These are phyloP conservation scores for Dicyrtomina minuta DNA, from an alignment of 2,888 invertebrate species.

Conservation along the genomic window DNA sequence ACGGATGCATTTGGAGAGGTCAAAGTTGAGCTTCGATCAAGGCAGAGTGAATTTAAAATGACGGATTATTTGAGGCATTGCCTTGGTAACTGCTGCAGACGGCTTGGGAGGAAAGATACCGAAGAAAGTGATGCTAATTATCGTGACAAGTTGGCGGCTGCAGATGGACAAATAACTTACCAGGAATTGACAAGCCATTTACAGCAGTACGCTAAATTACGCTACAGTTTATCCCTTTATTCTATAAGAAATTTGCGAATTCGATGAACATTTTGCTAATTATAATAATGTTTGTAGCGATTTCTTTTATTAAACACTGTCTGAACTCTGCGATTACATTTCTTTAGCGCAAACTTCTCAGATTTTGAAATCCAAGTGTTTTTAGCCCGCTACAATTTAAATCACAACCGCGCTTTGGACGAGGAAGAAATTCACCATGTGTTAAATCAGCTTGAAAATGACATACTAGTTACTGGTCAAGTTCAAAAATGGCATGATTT, in stretches of 20 bases:
- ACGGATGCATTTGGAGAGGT: conserved; percentile 75
- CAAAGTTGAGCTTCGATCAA: conserved; percentile 66
- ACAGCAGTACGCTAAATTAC: conserved; percentile 57
- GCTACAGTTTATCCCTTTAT: background rate
- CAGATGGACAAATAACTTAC: conserved; percentile 57
- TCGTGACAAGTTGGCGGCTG: conserved; percentile 59
- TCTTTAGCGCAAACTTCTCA: conserved; percentile 58
- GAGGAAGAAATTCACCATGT: conserved; percentile 59
- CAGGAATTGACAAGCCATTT: conserved; percentile 61
- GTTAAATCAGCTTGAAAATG: conserved; percentile 59
- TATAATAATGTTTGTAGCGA: background rate
- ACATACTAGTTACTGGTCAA: background rate
- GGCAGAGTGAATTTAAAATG: conserved; percentile 63
- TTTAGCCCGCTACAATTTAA: conserved; percentile 66
- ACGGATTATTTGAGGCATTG: conserved; percentile 63
- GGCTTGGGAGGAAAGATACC: conserved; percentile 24
- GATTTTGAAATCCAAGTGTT: conserved; percentile 69
- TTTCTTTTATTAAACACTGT: background rate
- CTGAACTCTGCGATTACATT: background rate
- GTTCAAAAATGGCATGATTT: no score
- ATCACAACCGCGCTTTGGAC: conserved; percentile 60
- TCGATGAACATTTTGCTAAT: background rate
- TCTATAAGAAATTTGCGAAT: no score
- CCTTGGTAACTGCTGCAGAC: conserved; percentile 60
- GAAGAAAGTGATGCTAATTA: conserved; percentile 58